A percentile compares a stretch with the other conserved stretches of the same genome.
These are phyloP conservation scores for Hermaeophaga mercurialis DNA, from an alignment of 2,888 invertebrate species.

Conservation along the genomic window DNA sequence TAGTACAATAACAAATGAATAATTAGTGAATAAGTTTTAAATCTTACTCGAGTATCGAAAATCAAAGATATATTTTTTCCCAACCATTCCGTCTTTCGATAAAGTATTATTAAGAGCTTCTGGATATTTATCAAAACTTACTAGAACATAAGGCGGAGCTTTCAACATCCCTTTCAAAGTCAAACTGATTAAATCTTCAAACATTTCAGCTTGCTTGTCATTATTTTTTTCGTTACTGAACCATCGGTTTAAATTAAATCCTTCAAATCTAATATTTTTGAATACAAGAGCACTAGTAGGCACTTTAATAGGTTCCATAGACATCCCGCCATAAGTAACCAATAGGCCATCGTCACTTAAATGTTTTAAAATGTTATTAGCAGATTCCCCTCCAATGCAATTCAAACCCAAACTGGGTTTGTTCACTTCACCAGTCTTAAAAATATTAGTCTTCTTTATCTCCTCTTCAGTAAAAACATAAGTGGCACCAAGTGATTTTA, in stretches of 20 bases:
- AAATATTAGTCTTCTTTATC: slow-evolving; percentile 66
- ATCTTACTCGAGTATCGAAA: slow-evolving; percentile 48
- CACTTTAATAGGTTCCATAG: slow-evolving; percentile 81
- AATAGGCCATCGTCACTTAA: slow-evolving; percentile 75
- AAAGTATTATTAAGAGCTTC: slow-evolving; percentile 75
- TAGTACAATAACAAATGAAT: too few relatives aligned
- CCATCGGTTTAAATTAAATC: slow-evolving; percentile 94
- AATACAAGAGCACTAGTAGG: slow-evolving; percentile 84
- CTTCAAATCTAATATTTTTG: slow-evolving; percentile 75
- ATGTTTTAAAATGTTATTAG: slow-evolving; percentile 78
- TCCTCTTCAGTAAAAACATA: slow-evolving; percentile 86
- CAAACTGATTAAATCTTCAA: slow-evolving; percentile 71
- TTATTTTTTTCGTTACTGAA: slow-evolving; percentile 63
- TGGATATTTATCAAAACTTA: slow-evolving; percentile 74
- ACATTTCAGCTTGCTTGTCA: slow-evolving; percentile 72
- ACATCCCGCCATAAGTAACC: slow-evolving; percentile 97
- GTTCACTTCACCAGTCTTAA: slow-evolving; percentile 62
- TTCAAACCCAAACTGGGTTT: slow-evolving; percentile 87
- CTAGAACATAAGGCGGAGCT: slow-evolving; percentile 73
- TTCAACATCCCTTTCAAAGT: slow-evolving; percentile 72
- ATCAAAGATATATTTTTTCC: slow-evolving; percentile 77
- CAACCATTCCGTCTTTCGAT: slow-evolving; percentile 71
- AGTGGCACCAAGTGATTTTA: slow-evolving; percentile 75
- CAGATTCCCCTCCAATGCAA: slow-evolving; percentile 91
- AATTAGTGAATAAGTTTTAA: too few relatives aligned